Evolutionary conservation across 1,140 invertebrate genomes (phyloP), one percentile per base, ranked within the genome.

Genomic region (Aphis craccivora): DNA sequence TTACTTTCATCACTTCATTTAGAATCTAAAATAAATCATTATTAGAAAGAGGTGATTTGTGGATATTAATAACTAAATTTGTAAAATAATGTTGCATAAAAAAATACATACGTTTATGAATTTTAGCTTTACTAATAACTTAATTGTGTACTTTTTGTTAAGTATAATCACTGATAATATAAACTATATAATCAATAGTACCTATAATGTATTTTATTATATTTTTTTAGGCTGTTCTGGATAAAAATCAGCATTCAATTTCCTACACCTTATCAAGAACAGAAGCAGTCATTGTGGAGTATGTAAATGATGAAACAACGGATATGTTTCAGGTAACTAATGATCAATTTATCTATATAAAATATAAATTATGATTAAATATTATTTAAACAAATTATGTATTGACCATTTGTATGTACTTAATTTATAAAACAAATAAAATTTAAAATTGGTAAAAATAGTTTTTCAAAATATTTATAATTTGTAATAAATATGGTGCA

Each of bases 201-300:
- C n/a, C n/a, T n/a, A 37, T 30, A 90, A 90, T 67, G 11, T 91
- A 92, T 51, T 48, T 51, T 67, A 35, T 37, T 25, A 35, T 11
- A 35, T 91, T 67, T 18, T 95, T 95, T 23, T 97, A 99, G 96
- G 98, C 98, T 91, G 98, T 99, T 94, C 96, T 98, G 95, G 98
- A 99, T 95, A 96, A 97, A 94, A 97, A 96, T 95, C 97, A 98
- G 95, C 99, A 99, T 96, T 99, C 98, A 81, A 99, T 99, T 95
- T 99, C 99, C 3, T 99, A 99, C 95, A 99, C 99, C 90, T 96
- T 99, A 94, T 99, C 98, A 93, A 96, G 99, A 95, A 99, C 98
- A 95, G 98, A 99, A 96, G 98, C 99, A 91, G 98, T 99, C 94
- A 99, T 99, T 95, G 99, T 99, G 35, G 99, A 99, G 95, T 99